Percentiles rank a stretch among this genome's conserved stretches.
These are phyloP conservation scores for Neodiprion pinetum DNA, from an alignment of 1,140 invertebrate genomes.

Conservation along the genomic window DNA sequence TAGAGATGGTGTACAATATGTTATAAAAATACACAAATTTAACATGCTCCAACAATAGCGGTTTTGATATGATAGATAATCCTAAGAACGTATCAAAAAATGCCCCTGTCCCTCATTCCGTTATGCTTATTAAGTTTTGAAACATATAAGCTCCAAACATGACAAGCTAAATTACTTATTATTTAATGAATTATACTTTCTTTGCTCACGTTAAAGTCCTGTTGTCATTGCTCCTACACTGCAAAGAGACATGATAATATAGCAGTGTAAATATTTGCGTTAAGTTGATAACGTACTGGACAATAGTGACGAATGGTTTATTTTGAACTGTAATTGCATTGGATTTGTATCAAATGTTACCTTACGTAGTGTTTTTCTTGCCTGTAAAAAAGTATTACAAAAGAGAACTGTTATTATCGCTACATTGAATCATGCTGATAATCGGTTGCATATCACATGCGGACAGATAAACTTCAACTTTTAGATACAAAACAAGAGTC, in stretches of 20 bases:
- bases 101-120: neutral
- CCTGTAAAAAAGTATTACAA: neutral
- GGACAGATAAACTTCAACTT: too few species aligned
- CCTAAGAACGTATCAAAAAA: neutral
- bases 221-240: neutral
- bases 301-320: neutral
- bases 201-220: neutral
- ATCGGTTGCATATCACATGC: too few species aligned
- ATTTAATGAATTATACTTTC: neutral
- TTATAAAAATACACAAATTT: neutral
- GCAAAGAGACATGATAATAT: neutral
- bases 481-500: neutral
- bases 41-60: neutral
- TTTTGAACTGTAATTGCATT: neutral
- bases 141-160: neutral
- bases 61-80: neutral
- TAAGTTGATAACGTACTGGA: neutral
- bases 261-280: neutral
- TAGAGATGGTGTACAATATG: neutral
- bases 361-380: neutral
- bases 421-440: too few species aligned
- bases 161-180: neutral
- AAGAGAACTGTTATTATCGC: neutral
- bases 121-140: neutral
- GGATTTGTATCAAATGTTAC: neutral